These are phyloP conservation scores for Lota lota DNA, from an alignment of 2,113 vertebrate species.

Conservation along the genomic window DNA sequence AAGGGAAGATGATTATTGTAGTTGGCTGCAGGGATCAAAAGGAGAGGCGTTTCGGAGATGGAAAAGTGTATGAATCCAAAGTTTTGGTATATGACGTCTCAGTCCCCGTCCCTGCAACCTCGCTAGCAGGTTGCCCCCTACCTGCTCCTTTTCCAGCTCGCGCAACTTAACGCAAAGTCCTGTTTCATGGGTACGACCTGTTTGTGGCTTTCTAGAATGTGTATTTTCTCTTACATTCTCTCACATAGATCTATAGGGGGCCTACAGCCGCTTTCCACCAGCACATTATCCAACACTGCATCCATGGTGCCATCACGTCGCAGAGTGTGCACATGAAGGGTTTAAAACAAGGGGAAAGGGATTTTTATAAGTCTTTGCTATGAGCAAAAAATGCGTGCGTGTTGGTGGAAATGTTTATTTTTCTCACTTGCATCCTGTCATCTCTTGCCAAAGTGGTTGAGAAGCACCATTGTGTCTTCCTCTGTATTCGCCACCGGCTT, in stretches of 20 bases:
- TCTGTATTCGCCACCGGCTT: constrained; percentile 13
- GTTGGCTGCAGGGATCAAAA: constrained; percentile 65
- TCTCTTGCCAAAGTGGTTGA: constrained; percentile 75
- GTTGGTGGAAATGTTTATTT: constrained; percentile 64
- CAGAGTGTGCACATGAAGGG: constrained; percentile 54
- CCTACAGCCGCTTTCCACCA: too few relatives aligned
- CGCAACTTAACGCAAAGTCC: too few relatives aligned
- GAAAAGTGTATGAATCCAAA: constrained; percentile 66
- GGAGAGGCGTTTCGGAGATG: constrained; percentile 28
- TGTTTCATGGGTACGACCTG: too few relatives aligned
- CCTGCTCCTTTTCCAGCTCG: too few relatives aligned
- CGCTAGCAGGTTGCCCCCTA: background rate
- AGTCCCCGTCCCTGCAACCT: constrained; percentile 11
- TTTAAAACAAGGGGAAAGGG: constrained; percentile 59
- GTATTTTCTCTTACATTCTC: too few relatives aligned
- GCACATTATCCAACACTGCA: constrained; percentile 40
- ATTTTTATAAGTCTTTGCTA: constrained; percentile 47
- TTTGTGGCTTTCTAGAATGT: too few relatives aligned
- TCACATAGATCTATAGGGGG: too few relatives aligned
- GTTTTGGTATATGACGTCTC: constrained; percentile 66
- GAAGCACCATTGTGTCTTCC: constrained; percentile 32
- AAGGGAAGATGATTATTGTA: constrained; percentile 66
- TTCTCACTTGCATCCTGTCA: constrained; percentile 67
- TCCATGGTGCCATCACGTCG: constrained; percentile 45
- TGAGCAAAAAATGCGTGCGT: constrained; percentile 2